These are phyloP conservation scores for Maniola jurtina DNA, from an alignment of 1,140 invertebrate species.

Conservation along the genomic window DNA sequence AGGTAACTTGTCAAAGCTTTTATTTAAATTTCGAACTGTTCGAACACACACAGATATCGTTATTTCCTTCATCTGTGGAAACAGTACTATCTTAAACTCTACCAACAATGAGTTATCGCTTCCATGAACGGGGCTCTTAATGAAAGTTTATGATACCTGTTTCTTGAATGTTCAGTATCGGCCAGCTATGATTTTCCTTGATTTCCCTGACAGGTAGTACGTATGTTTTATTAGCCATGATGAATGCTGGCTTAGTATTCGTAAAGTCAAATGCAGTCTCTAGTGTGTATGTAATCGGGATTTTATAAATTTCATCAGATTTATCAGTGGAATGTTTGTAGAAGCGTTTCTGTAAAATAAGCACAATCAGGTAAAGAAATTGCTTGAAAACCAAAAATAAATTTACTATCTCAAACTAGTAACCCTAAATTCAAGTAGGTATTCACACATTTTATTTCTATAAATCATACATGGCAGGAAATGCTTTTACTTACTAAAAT, in stretches of 20 bases:
- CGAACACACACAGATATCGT: too few relatives aligned
- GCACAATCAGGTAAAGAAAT: background rate
- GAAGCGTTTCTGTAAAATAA: slow-evolving; percentile 57
- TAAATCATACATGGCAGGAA: too few relatives aligned
- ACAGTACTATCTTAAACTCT: too few relatives aligned
- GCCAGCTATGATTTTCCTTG: slow-evolving; percentile 77
- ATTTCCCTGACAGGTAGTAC: slow-evolving; percentile 40
- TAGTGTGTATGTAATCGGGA: slow-evolving; percentile 82
- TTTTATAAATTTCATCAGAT: slow-evolving; percentile 76
- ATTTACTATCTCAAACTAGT: too few relatives aligned
- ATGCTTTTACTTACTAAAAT: too few relatives aligned
- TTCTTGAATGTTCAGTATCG: slow-evolving; percentile 85
- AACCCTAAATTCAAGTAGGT: too few relatives aligned
- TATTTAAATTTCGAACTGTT: too few relatives aligned
- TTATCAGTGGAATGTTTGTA: slow-evolving; percentile 46
- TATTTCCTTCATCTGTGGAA: too few relatives aligned
- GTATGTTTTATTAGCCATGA: slow-evolving; percentile 68
- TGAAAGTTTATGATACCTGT: slow-evolving; percentile 73
- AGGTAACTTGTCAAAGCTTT: too few relatives aligned
- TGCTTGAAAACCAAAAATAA: background rate
- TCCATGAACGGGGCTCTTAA: too few relatives aligned
- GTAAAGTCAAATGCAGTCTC: slow-evolving; percentile 75
- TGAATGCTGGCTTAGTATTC: slow-evolving; percentile 76
- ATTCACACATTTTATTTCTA: too few relatives aligned
- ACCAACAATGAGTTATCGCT: too few relatives aligned